Conservation (phyloP, 2,113 vertebrate genomes). For the Zosterops japonicus region DNA sequence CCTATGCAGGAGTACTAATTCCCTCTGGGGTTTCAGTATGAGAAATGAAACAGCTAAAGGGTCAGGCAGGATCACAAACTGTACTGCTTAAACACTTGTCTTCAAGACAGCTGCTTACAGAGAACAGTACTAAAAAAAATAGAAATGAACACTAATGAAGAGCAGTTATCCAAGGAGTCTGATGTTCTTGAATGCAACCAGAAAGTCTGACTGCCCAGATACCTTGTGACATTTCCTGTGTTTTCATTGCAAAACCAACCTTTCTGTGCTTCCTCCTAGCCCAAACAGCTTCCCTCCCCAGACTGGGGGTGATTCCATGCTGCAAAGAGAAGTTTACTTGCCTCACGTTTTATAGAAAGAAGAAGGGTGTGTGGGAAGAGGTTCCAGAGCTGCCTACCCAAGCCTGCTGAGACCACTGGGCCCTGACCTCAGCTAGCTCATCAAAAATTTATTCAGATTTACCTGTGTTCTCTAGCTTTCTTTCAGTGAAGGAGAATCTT, state of each 20-base stretch:
- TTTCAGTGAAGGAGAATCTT: background rate
- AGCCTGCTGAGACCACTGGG: background rate
- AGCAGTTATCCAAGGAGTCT: background rate
- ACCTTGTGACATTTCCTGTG: background rate
- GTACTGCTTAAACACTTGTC: background rate
- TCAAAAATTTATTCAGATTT: background rate
- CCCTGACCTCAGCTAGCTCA: background rate
- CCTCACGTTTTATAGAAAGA: background rate
- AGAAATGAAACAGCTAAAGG: background rate
- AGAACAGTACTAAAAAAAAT: background rate
- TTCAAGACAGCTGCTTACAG: background rate
- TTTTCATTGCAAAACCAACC: background rate
- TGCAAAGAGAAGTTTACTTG: background rate
- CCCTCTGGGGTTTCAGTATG: background rate
- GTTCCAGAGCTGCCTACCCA: background rate
- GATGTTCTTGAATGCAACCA: background rate
- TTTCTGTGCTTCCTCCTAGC: background rate
- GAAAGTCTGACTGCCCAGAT: background rate
- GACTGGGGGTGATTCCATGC: background rate
- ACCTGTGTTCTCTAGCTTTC: background rate
- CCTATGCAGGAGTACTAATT: background rate
- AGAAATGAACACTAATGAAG: fast-evolving
- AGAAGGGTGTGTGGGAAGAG: fast-evolving
- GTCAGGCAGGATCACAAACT: background rate
- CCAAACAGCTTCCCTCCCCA: background rate